Base-by-base conservation (phyloP, 2,888 invertebrate species). In the Atherix ibis region DNA sequence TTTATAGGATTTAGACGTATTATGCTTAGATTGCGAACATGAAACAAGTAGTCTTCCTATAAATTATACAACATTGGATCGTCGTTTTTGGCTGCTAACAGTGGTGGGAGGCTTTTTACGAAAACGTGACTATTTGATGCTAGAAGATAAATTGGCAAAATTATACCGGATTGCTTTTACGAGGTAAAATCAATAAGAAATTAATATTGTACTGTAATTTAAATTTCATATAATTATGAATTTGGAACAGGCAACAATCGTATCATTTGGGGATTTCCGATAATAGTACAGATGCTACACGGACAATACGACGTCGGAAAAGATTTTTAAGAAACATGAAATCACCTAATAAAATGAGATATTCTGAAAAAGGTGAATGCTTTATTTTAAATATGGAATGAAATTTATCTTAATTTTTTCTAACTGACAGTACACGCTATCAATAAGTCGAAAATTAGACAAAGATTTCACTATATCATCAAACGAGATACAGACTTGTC, bases 201-300 rank as follows among this genome's bases (percentile, higher is more conserved):
- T 28, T 15, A 31, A 27, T 27, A 19, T 6, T 16, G 10, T 3
- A 17, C 9, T 24, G 8, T 3, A 4, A 29, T 37, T 29, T 15
- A 13, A 14, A 30, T 12, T 15, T 28, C 16, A 22, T n/a, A 12
- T 31, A 18, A 13, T 19, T 35, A 35, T 33, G n/a, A n/a, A n/a
- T n/a, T n/a, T n/a, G n/a, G n/a, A n/a, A n/a, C 58, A 79, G 80
- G 46, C 85, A 85, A 52, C 85, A 85, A 61, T 79, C 81, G 50
- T 68, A 69, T 36, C 85, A 85, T 53, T 67, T 87, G 33, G 84
- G 84, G 6, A 74, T 81, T 38, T 67, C 71, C 16, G 62, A 68
- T 51, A 57, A 67, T 45, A 53, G 64, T 50, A 63, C 28, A n/a
- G 25, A 28, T 28, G 35, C n/a, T n/a, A n/a, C n/a, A n/a, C n/a